Evolutionary conservation across 2,888 invertebrate species (phyloP).

Genomic region (Reticulitermes lucifugus): DNA sequence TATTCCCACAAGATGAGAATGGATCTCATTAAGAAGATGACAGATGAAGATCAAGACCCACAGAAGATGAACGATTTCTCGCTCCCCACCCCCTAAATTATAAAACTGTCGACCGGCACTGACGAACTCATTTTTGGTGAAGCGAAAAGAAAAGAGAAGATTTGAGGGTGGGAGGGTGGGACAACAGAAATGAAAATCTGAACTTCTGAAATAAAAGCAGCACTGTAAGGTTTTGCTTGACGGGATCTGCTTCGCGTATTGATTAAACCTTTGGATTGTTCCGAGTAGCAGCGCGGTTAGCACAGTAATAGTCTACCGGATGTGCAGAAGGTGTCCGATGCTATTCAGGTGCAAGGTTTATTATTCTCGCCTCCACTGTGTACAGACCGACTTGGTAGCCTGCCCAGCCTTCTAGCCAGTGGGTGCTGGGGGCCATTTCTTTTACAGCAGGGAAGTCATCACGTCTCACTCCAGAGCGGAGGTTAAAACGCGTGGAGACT

Average conservation of each 20-base stretch:
- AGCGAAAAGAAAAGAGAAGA: slow-evolving; percentile 31
- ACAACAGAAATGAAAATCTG: slow-evolving; percentile 36
- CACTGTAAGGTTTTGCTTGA: slow-evolving; percentile 32
- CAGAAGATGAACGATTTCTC: slow-evolving; percentile 48
- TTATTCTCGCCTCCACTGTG: no score
- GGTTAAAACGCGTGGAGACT: no score
- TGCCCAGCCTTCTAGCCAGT: no score
- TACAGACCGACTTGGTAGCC: no score
- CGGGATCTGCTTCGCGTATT: slow-evolving; percentile 2
- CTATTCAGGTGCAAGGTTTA: no score
- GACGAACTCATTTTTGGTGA: slow-evolving; percentile 50
- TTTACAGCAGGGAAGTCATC: no score
- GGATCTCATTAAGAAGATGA: slow-evolving; percentile 51
- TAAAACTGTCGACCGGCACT: slow-evolving; percentile 46
- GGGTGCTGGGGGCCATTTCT: no score
- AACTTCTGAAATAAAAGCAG: slow-evolving; percentile 35
- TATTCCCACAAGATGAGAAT: slow-evolving; percentile 20
- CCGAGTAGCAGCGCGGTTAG: not conserved
- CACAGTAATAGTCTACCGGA: no score
- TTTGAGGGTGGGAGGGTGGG: slow-evolving; percentile 29
- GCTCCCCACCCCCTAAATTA: slow-evolving; percentile 42
- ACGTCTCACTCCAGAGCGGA: no score
- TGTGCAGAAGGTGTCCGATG: no score
- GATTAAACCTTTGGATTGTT: slow-evolving; percentile 3
- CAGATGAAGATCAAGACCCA: slow-evolving; percentile 49